Evolutionary conservation across 2,888 invertebrate species (phyloP).

Genomic region (Heliconius charithonia): DNA sequence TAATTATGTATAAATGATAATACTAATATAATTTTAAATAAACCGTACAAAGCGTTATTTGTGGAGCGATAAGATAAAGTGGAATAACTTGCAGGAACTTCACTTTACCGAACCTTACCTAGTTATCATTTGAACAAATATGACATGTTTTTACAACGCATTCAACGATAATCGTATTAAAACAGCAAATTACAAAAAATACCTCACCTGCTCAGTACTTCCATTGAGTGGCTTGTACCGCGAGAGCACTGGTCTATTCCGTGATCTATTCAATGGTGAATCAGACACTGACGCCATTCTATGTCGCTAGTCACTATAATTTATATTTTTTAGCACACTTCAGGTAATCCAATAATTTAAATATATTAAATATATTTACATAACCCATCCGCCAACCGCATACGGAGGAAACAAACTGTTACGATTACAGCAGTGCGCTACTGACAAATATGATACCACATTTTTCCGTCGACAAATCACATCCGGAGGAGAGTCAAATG

Average conservation of each 20-base stretch:
- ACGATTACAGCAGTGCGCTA: slow-evolving; percentile 69
- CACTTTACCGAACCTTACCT: slow-evolving; percentile 8
- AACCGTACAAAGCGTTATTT: slow-evolving; percentile 54
- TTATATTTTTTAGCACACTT: slow-evolving; percentile 37
- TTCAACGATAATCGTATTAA: background rate
- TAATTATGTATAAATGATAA: slow-evolving; percentile 41
- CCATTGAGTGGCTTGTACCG: slow-evolving; percentile 69
- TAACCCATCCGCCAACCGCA: slow-evolving; percentile 60
- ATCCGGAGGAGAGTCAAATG: slow-evolving; percentile 75
- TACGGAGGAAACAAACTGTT: slow-evolving; percentile 77
- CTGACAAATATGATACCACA: slow-evolving; percentile 76
- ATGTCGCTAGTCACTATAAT: slow-evolving; percentile 41
- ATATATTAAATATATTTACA: slow-evolving; percentile 49
- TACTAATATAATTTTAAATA: slow-evolving; percentile 35
- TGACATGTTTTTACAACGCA: background rate
- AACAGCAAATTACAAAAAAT: background rate
- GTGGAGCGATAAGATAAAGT: slow-evolving; percentile 53
- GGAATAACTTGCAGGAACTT: slow-evolving; percentile 26
- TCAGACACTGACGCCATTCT: slow-evolving; percentile 74
- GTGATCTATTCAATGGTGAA: slow-evolving; percentile 69
- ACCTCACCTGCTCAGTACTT: slow-evolving; percentile 69
- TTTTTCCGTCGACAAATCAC: slow-evolving; percentile 82
- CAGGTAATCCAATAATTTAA: slow-evolving; percentile 36
- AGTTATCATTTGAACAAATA: slow-evolving; percentile 16
- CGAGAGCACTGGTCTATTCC: slow-evolving; percentile 74